Base-by-base conservation (phyloP, 2,888 invertebrate genomes). In the Brachyopa scutellaris region DNA sequence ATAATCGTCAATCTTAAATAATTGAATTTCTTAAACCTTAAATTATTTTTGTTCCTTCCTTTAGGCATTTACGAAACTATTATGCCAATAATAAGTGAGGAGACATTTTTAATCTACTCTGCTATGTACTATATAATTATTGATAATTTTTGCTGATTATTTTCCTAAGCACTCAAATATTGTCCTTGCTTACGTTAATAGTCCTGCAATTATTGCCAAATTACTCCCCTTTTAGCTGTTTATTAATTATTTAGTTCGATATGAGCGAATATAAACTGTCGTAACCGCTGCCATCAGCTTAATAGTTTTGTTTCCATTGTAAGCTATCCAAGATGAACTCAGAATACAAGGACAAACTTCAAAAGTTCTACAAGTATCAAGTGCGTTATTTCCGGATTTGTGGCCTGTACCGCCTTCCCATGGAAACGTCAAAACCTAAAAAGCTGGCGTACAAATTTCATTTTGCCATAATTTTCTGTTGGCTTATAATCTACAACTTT, bases 281-380 rank as follows among this genome's bases (percentile, higher is more conserved):
- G 15, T 3, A 61, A n/a, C 36, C 21, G 19, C 29, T 29, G 80
- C 40, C 57, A 33, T 57, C 36, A 64, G 49, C 42, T 61, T 15
- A 31, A 15, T 23, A 51, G 29, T 55, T 17, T 7, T 11, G 15
- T 17, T 33, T n/a, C 4, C n/a, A 15, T 7, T 21, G 29, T 21
- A 13, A 26, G 3, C 5, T 4, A 13, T 9, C 47, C 21, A 72
- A 49, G 29, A 57, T 66, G 62, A 3, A 5, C 23, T 23, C 51
- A 17, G 45, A 55, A 7, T 64, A 33, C 31, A 29, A 47, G 9
- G 19, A 36, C 8, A 62, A 62, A 23, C 40, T 67, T 3, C 9
- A 67, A 1, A 36, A 61, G 7, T 8, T 66, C 2, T 66, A 29
- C 45, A 51, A 40, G 1, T 42, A 29, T 13, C 64, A 66, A 40